A percentile compares a stretch with the other conserved stretches of the same genome.
Evolutionary conservation across 2,888 invertebrate genomes (phyloP).

Genomic region (Altica lythri): DNA sequence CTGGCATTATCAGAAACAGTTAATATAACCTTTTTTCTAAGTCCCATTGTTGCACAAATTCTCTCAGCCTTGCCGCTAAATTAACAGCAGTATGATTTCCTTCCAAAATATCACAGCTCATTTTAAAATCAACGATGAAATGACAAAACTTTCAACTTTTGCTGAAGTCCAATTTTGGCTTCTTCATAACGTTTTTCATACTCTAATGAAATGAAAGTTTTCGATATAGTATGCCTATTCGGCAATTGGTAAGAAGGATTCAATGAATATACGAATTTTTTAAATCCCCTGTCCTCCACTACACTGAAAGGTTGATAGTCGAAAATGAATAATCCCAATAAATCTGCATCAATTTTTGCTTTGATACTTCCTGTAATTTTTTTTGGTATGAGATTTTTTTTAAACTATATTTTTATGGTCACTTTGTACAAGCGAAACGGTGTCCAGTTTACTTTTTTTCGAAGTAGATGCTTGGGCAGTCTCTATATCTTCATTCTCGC

Average conservation of each 20-base stretch:
- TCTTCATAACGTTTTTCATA: slow-evolving; percentile 17
- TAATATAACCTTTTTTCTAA: slow-evolving; percentile 18
- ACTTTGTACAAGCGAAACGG: background rate
- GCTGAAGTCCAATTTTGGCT: slow-evolving; percentile 2
- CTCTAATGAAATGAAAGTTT: slow-evolving; percentile 16
- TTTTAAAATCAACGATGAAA: slow-evolving; percentile 22
- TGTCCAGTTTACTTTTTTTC: background rate
- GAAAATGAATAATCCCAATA: background rate
- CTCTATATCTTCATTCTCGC: too few relatives aligned
- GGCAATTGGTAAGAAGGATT: slow-evolving; percentile 25
- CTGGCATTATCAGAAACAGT: slow-evolving; percentile 30
- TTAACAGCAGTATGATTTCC: slow-evolving; percentile 13
- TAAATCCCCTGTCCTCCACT: slow-evolving; percentile 29
- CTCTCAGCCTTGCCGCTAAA: slow-evolving; percentile 2
- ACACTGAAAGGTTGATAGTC: slow-evolving; percentile 27
- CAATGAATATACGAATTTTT: slow-evolving; percentile 19
- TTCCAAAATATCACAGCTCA: slow-evolving; percentile 8
- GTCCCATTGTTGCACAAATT: slow-evolving; percentile 8
- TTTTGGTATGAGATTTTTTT: background rate
- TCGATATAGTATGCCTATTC: slow-evolving; percentile 17
- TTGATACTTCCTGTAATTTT: too few relatives aligned
- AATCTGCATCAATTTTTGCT: background rate
- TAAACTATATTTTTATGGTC: background rate
- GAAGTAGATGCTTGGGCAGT: background rate
- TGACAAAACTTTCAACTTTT: slow-evolving; percentile 16